Conservation (phyloP, 1,140 invertebrate species). For the Aporrectodea caliginosa region DNA sequence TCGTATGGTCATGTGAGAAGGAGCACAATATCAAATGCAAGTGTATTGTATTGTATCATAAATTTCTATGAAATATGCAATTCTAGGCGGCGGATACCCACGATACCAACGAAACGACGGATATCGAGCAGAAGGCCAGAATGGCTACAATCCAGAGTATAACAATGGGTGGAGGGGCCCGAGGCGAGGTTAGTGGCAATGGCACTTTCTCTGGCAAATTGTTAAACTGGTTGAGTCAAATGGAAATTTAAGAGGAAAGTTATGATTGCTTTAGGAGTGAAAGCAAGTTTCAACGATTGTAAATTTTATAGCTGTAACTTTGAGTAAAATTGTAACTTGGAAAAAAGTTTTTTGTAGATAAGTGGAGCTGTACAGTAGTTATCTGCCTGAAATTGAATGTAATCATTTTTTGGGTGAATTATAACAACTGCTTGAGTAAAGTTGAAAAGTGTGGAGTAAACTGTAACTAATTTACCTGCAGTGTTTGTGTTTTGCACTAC, state of each 20-base stretch:
- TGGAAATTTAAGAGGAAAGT: not conserved
- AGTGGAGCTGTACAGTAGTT: no score
- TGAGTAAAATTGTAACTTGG: not conserved
- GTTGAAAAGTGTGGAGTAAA: no score
- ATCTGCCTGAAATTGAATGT: no score
- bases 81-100: not conserved
- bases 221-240: no score
- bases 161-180: not conserved
- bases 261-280: not conserved
- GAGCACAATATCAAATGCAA: no score
- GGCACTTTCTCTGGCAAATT: no score
- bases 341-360: not conserved
- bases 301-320: not conserved
- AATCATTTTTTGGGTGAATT: no score
- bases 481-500: no score
- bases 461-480: no score
- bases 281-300: not conserved
- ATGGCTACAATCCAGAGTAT: not conserved
- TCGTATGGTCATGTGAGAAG: not conserved
- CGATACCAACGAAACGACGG: not conserved
- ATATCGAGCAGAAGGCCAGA: not conserved
- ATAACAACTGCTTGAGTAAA: no score
- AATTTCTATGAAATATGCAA: no score
- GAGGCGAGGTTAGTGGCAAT: not conserved
- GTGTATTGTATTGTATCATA: no score